Evolutionary conservation across 1,140 invertebrate species (phyloP).

Genomic region (Pseudomyrmex flavicornis): DNA sequence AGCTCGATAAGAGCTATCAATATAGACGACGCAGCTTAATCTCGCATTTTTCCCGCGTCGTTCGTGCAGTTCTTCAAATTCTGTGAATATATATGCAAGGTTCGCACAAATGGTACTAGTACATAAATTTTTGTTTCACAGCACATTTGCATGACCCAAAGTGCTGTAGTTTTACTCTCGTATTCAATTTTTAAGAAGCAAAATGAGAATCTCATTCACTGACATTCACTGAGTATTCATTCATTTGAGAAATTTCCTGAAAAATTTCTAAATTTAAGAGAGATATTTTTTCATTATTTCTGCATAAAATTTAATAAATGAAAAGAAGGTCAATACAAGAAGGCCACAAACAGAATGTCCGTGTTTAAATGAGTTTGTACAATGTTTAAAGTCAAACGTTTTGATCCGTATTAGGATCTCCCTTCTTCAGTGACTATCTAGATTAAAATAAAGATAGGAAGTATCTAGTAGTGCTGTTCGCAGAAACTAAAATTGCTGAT

Average conservation of each 20-base stretch:
- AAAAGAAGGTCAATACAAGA: no score
- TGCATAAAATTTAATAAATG: no score
- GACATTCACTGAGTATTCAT: no score
- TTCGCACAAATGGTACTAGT: constrained; percentile 6
- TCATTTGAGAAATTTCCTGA: neutral
- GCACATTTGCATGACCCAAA: constrained; percentile 8
- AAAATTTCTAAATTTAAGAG: neutral
- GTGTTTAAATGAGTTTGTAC: no score
- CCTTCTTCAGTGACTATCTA: no score
- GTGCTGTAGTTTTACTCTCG: neutral
- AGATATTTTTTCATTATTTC: neutral
- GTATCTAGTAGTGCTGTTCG: no score
- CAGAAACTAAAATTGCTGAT: no score
- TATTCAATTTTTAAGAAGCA: neutral
- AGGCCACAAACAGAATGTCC: no score
- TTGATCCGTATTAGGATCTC: no score
- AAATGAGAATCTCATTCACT: no score
- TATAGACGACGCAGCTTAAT: constrained; percentile 16
- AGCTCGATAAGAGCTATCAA: constrained; percentile 43
- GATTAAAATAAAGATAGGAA: no score
- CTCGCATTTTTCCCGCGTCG: neutral
- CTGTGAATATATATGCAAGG: neutral
- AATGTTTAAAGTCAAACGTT: no score
- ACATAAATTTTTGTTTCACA: neutral
- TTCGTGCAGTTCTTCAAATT: constrained; percentile 4